Conservation (phyloP, 2,888 invertebrate genomes). For the Xanthostigma xanthostigma region DNA sequence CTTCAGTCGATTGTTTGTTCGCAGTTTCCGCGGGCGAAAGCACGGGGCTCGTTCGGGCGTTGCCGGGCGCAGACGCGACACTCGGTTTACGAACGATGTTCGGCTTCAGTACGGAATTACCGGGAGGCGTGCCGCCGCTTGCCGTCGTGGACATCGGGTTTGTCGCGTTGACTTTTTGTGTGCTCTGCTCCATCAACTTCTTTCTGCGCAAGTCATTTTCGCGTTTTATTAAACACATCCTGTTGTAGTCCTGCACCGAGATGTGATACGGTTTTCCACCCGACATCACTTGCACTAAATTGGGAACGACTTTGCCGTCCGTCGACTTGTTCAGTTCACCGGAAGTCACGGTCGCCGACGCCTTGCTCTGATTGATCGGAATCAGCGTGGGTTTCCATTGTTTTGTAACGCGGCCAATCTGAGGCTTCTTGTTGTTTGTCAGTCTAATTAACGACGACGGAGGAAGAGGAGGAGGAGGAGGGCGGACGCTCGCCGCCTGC, state of each 20-base stretch:
- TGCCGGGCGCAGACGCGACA: slow-evolving; percentile 2
- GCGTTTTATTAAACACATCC: slow-evolving; percentile 56
- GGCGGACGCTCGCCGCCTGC: slow-evolving; percentile 21
- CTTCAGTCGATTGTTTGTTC: slow-evolving; percentile 14
- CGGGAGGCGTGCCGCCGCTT: slow-evolving; percentile 12
- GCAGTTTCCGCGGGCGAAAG: slow-evolving; percentile 14
- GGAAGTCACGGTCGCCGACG: slow-evolving; percentile 17
- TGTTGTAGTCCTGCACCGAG: slow-evolving; percentile 63
- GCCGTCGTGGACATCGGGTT: slow-evolving; percentile 11
- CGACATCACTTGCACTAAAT: slow-evolving; percentile 57
- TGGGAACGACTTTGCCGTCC: slow-evolving; percentile 41
- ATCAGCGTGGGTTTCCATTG: slow-evolving; percentile 59
- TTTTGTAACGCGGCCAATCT: slow-evolving; percentile 38
- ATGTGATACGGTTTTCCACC: slow-evolving; percentile 68
- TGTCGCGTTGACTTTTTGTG: slow-evolving; percentile 13
- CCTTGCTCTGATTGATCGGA: slow-evolving; percentile 36
- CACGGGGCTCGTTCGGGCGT: too few relatives aligned
- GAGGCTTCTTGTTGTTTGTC: slow-evolving; percentile 18
- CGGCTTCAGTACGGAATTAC: slow-evolving; percentile 6
- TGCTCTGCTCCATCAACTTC: slow-evolving; percentile 42
- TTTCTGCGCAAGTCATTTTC: slow-evolving; percentile 33
- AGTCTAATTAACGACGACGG: slow-evolving; percentile 20
- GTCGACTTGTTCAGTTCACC: slow-evolving; percentile 31
- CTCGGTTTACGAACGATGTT: slow-evolving; percentile 8
- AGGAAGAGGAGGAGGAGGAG: slow-evolving; percentile 15